phyloP scores from a whole-genome alignment of 2,797 vertebrate genomes.

The Typhlichthys subterraneus region DNA sequence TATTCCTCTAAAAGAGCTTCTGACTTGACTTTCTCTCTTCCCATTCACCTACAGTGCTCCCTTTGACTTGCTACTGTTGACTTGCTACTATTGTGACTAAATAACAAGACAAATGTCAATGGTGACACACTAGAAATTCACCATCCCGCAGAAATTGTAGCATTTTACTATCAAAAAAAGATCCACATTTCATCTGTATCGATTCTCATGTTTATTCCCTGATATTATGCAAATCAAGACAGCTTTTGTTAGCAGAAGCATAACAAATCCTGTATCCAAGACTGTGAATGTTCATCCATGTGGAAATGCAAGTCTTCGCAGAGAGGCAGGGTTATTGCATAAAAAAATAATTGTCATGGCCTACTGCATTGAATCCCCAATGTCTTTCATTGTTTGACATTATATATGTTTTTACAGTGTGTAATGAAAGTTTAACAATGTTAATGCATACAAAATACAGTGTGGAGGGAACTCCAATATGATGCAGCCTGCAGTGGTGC shows the following conservation, averaged over 20 bases:
- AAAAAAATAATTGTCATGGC: conserved; percentile 11
- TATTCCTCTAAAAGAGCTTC: neutral
- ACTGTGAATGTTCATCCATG: conserved; percentile 13
- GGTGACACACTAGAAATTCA: conserved; percentile 27
- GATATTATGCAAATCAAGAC: conserved; percentile 47
- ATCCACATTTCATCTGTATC: conserved; percentile 45
- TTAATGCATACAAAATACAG: no score
- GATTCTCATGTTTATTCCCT: conserved; percentile 55
- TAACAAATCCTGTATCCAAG: conserved; percentile 24
- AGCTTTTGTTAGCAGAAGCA: conserved; percentile 32
- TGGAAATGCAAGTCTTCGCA: conserved; percentile 1
- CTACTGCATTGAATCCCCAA: neutral
- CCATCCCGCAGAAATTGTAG: conserved; percentile 29
- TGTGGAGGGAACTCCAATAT: no score
- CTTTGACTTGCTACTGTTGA: neutral
- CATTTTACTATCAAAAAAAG: conserved; percentile 42
- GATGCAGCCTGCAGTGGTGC: no score
- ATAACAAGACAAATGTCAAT: conserved; percentile 22
- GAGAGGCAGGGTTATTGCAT: conserved; percentile 19
- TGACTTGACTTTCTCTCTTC: neutral
- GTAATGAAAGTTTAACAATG: no score
- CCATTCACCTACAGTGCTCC: neutral
- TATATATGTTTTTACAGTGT: no score
- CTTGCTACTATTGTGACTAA: neutral
- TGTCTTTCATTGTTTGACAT: no score